Percentiles rank a stretch among this genome's conserved stretches.
Evolutionary conservation across 1,140 invertebrate species (phyloP).

Genomic region (Tetramorium parvispinum): DNA sequence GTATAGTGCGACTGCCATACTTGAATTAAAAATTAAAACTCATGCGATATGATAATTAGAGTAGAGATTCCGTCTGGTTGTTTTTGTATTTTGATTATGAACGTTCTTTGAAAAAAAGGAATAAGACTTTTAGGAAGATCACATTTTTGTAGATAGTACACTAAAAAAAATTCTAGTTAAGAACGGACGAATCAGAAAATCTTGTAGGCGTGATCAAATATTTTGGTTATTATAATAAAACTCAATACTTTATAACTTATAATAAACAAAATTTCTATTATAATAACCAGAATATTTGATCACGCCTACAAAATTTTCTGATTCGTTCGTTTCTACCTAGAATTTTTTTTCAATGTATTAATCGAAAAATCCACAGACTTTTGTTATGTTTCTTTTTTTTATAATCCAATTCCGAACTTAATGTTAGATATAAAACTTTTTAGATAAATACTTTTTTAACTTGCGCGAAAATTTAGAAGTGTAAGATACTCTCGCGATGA

Average conservation of each 20-base stretch:
- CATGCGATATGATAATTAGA: background rate
- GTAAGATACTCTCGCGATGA: constrained; percentile 11
- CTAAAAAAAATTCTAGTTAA: too few species aligned
- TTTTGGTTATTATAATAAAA: too few species aligned
- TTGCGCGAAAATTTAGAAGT: background rate
- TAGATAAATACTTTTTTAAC: background rate
- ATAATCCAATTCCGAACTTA: background rate
- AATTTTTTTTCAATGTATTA: background rate
- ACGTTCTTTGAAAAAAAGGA: background rate
- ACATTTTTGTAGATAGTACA: background rate
- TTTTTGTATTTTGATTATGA: background rate
- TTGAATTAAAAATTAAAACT: background rate
- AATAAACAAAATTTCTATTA: too few species aligned
- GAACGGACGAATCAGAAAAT: too few species aligned
- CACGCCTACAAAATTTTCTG: too few species aligned
- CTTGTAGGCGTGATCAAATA: too few species aligned
- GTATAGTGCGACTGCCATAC: background rate
- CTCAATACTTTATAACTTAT: too few species aligned
- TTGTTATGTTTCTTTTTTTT: background rate
- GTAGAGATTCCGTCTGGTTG: background rate
- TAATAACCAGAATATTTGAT: too few species aligned
- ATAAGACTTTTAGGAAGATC: background rate
- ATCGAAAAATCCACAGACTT: background rate
- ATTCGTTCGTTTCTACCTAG: too few species aligned
- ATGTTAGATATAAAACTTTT: background rate